Base-by-base conservation (phyloP, 2,113 vertebrate species). In the Piaya cayana region DNA sequence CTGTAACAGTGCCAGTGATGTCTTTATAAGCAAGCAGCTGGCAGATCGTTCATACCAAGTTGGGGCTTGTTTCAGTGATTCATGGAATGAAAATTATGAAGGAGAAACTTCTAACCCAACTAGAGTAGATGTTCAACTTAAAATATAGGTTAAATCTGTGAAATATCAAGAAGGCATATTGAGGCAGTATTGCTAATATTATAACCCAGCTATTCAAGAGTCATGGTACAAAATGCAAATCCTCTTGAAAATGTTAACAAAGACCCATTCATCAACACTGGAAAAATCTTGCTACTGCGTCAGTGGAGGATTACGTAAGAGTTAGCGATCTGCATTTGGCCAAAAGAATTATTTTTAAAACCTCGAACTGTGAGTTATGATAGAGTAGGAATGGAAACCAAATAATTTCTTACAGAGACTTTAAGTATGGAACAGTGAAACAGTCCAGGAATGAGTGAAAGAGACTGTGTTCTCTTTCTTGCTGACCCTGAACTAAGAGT, bases 291-390 rank as follows among this genome's bases (percentile, higher is more conserved):
- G 3, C 42, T 81, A 5, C 43, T 86, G 47, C 3, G 5, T 90
- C 92, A 90, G 60, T 78, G 88, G 72, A 92, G 82, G 76, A 88
- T 94, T 94, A 93, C 4, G 0, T 86, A 93, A 92, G 67, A 90
- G 29, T 70, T 86, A 93, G 60, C 72, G 88, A 93, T 60, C 39
- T 75, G 60, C 30, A 37, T n/a, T 96, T 71, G 69, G 82, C 56
- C 62, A 76, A 71, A 7, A 86, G 47, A 81, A 90, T 91, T 94
- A 77, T 56, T 95, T 92, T 88, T 91, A 63, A 96, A 93, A 86
- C 36, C 36, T 92, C 6, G 4, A 80, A 56, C 75, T 86, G 15
- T 81, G 80, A 96, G 47, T 94, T 97, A 86, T 83, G 68, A 67
- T 23, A 83, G 43, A 68, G 55, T 15, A 60, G 3, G 4, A 93